Percentiles rank a stretch among this genome's conserved stretches.
Conservation (phyloP, 2,888 invertebrate genomes). For the Dolichomitus sp. region DNA sequence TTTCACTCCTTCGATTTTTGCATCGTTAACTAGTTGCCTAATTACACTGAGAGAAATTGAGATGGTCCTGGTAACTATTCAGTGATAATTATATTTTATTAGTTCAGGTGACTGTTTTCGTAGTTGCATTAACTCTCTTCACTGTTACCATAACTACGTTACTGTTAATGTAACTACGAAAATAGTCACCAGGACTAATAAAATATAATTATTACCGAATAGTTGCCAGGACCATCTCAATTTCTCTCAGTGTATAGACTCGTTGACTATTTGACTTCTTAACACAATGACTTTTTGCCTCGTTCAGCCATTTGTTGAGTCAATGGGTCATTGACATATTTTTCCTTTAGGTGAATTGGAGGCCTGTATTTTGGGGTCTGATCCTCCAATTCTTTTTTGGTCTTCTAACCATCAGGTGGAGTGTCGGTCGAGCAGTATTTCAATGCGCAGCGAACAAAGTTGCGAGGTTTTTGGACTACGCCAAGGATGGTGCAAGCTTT, state of each 20-base stretch:
- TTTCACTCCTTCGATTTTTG: neutral
- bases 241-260: neutral
- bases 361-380: constrained; percentile 93
- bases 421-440: constrained; percentile 91
- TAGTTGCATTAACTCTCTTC: too few relatives aligned
- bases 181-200: too few relatives aligned
- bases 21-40: neutral
- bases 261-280: neutral
- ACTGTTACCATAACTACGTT: too few relatives aligned
- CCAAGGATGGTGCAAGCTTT: constrained; percentile 93
- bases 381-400: constrained; percentile 95
- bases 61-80: too few relatives aligned
- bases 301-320: neutral
- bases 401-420: constrained; percentile 94
- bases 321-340: constrained; percentile 28
- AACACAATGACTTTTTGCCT: neutral
- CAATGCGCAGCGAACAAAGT: constrained; percentile 90
- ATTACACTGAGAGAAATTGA: too few relatives aligned
- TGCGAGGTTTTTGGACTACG: constrained; percentile 93
- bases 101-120: too few relatives aligned
- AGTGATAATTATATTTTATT: too few relatives aligned
- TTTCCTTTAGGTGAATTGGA: constrained; percentile 90
- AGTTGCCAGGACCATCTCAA: too few relatives aligned
- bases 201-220: too few relatives aligned
- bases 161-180: too few relatives aligned